A percentile compares a stretch with the other conserved stretches of the same genome.
These are phyloP conservation scores for Celastrina argiolus DNA, from an alignment of 2,888 invertebrate species.

Conservation along the genomic window DNA sequence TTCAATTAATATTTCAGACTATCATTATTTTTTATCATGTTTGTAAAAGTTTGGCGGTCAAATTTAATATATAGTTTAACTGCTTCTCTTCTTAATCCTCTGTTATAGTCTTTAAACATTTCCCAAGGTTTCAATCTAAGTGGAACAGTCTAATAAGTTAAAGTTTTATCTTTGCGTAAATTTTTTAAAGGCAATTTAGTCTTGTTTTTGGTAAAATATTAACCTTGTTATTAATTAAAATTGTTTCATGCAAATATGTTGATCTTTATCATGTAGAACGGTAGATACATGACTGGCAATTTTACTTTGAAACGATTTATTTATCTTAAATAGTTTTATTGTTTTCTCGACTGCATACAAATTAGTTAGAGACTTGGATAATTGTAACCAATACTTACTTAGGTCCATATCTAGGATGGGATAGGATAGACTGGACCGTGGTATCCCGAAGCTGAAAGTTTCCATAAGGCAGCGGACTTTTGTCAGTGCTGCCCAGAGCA, in stretches of 20 bases:
- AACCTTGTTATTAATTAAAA: not conserved
- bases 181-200: not conserved
- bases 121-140: not conserved
- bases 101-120: not conserved
- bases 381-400: constrained; percentile 77
- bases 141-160: not conserved
- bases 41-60: too few relatives aligned
- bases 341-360: too few relatives aligned
- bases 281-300: not conserved
- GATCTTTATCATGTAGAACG: not conserved
- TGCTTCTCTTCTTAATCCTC: too few relatives aligned
- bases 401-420: constrained; percentile 93
- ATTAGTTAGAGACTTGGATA: too few relatives aligned
- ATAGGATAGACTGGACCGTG: constrained; percentile 93
- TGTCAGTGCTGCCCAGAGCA: constrained; percentile 93
- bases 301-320: too few relatives aligned
- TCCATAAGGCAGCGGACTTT: constrained; percentile 94
- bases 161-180: not conserved
- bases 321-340: too few relatives aligned
- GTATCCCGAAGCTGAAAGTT: constrained; percentile 96
- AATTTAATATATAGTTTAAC: too few relatives aligned
- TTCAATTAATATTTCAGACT: not conserved
- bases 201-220: not conserved
- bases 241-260: not conserved
- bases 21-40: not conserved